These are phyloP conservation scores for Campylorhamphus procurvoides DNA, from an alignment of 2,113 vertebrate species.

Conservation along the genomic window DNA sequence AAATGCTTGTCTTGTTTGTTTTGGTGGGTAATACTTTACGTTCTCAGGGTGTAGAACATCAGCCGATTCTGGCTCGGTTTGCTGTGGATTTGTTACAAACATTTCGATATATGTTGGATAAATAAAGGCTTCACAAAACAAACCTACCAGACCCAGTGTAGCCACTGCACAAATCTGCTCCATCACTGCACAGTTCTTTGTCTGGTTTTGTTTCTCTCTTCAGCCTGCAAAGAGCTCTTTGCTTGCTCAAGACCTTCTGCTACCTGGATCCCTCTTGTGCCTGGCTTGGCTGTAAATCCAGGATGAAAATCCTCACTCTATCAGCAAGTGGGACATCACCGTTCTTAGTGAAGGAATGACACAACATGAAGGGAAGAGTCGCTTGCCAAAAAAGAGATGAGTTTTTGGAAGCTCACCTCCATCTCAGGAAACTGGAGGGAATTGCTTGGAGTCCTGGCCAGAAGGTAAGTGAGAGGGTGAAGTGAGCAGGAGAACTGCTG, in stretches of 20 bases:
- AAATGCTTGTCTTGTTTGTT: constrained; percentile 31
- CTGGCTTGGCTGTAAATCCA: background rate
- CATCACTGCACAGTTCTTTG: background rate
- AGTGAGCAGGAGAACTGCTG: background rate
- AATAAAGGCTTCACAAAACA: background rate
- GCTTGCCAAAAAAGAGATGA: background rate
- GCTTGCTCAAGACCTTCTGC: background rate
- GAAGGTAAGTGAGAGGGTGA: background rate
- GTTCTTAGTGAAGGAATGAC: background rate
- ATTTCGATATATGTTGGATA: background rate
- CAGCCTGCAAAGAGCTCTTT: background rate
- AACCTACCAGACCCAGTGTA: background rate
- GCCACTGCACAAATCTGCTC: background rate
- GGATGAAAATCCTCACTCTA: background rate
- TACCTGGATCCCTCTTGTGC: background rate
- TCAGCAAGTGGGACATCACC: background rate
- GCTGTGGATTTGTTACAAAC: background rate
- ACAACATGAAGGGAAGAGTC: background rate
- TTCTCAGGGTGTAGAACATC: background rate
- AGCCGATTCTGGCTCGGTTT: background rate
- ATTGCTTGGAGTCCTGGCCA: background rate
- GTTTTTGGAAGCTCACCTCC: background rate
- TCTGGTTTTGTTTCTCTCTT: background rate
- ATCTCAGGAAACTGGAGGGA: background rate
- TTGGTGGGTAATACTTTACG: constrained; percentile 1